Base-by-base conservation (phyloP, 2,113 vertebrate genomes). In the Engraulis encrasicolus region DNA sequence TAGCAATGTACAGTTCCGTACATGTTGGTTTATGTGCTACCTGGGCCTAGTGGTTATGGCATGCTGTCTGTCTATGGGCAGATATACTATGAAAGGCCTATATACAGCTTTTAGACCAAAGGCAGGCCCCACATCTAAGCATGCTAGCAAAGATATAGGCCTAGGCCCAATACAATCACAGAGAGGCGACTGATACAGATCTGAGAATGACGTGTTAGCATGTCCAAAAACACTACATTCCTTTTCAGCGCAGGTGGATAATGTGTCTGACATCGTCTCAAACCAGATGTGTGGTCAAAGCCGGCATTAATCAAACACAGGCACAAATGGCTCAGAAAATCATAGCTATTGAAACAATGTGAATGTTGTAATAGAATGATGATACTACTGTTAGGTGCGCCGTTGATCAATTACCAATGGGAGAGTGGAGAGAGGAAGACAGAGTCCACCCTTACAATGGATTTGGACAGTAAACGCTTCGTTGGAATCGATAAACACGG, bases 381-480 rank as follows among this genome's bases (percentile, higher is more conserved):
- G 31, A 27, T n/a, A n/a, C 23, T 27, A 34, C 61, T 71, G 61
- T 71, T 71, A 71, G 61, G 61, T 58, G 19, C 80, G 19, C 50
- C 34, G 80, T 23, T 81, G 80, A 58, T 61, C 52, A 81, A 36
- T 61, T 52, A 81, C 50, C 54, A 80, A 40, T 50, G 50, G 31
- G 27, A 52, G 50, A 58, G 34, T 71, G 78, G 27, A 79, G 77
- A 79, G 9, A 50, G 79, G 77, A n/a, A 19, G 82, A 81, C 78
- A 37, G 27, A 61, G 83, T 45, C 50, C 83, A 74, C 82, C 45
- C 49, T 78, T 83, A 61, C 83, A 77, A 79, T 85, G 83, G 50
- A 81, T 78, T 74, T 84, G 52, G 87, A 80, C 84, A 38, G 79
- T 71, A 84, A 87, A 83, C 79, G 85, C 81, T 84, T 50, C 83